phyloP scores from a whole-genome alignment of 1,140 invertebrate species.

The Zaprionus africanus region DNA sequence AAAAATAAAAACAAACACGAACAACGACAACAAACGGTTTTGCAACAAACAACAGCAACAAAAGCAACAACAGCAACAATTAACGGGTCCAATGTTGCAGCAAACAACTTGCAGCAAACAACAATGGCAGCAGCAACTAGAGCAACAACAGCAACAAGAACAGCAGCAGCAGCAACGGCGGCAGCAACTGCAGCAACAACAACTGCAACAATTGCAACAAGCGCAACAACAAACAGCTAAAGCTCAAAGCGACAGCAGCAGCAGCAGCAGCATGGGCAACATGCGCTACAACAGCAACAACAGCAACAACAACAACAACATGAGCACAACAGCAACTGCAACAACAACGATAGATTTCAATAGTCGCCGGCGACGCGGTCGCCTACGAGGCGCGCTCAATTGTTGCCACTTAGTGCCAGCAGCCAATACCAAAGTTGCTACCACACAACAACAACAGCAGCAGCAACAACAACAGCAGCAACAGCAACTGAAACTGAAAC shows the following conservation, averaged over 20 bases:
- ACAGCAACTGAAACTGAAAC: constrained; percentile 38
- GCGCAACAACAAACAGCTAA: constrained; percentile 43
- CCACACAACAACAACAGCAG: constrained; percentile 34
- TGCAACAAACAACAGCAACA: constrained; percentile 45
- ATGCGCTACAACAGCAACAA: constrained; percentile 19
- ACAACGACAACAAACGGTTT: constrained; percentile 78
- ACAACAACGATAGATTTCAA: constrained; percentile 83
- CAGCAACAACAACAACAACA: constrained; percentile 36
- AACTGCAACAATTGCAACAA: constrained; percentile 30
- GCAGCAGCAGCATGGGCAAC: constrained; percentile 27
- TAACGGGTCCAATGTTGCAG: constrained; percentile 80
- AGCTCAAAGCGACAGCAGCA: constrained; percentile 38
- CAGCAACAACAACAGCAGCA: constrained; percentile 35
- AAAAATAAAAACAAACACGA: constrained; percentile 29
- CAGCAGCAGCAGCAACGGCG: constrained; percentile 34
- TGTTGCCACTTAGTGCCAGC: constrained; percentile 63
- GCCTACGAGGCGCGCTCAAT: constrained; percentile 60
- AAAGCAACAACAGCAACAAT: constrained; percentile 52
- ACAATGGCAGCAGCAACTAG: constrained; percentile 58
- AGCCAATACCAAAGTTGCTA: constrained; percentile 47
- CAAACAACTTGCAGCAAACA: constrained; percentile 77
- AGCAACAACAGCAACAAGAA: constrained; percentile 44
- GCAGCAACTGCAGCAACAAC: constrained; percentile 27
- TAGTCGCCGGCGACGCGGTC: constrained; percentile 78
- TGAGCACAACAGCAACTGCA: constrained; percentile 37